Conservation (phyloP, 1,140 invertebrate genomes). For the Potamilus streckersoni region DNA sequence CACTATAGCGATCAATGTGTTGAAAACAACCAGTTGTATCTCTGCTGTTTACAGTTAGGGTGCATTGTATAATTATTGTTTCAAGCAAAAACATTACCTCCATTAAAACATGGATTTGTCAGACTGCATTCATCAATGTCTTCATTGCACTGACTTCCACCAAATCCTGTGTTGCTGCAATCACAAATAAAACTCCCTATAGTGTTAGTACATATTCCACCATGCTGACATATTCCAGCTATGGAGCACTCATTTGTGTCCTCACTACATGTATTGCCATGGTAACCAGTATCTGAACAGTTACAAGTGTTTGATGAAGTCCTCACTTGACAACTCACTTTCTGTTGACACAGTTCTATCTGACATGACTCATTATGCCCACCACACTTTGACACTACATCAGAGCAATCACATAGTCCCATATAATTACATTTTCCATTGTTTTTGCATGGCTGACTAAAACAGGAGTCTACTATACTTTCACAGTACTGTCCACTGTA, state of each 20-base stretch:
- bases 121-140: slow-evolving; percentile 50
- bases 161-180: slow-evolving; percentile 75
- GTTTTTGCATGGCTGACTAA: slow-evolving; percentile 87
- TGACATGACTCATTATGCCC: slow-evolving; percentile 49
- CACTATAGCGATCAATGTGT: too few species aligned
- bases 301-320: slow-evolving; percentile 73
- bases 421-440: slow-evolving; percentile 94
- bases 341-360: slow-evolving; percentile 10
- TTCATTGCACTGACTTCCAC: slow-evolving; percentile 42
- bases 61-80: background rate
- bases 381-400: slow-evolving; percentile 54
- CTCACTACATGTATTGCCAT: slow-evolving; percentile 87
- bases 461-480: slow-evolving; percentile 90
- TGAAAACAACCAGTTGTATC: background rate
- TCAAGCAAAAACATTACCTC: slow-evolving; percentile 25
- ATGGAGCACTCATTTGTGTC: slow-evolving; percentile 94
- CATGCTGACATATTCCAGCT: slow-evolving; percentile 49
- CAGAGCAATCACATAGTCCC: slow-evolving; percentile 78
- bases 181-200: slow-evolving; percentile 93
- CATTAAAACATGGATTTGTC: slow-evolving; percentile 43
- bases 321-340: background rate
- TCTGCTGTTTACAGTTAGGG: background rate
- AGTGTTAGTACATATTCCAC: slow-evolving; percentile 82
- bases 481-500: slow-evolving; percentile 89
- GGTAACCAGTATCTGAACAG: slow-evolving; percentile 87